Evolutionary conservation across 1,140 invertebrate species (phyloP), one percentile per base, ranked within the genome.

Genomic region (Macrostomum lignano): DNA sequence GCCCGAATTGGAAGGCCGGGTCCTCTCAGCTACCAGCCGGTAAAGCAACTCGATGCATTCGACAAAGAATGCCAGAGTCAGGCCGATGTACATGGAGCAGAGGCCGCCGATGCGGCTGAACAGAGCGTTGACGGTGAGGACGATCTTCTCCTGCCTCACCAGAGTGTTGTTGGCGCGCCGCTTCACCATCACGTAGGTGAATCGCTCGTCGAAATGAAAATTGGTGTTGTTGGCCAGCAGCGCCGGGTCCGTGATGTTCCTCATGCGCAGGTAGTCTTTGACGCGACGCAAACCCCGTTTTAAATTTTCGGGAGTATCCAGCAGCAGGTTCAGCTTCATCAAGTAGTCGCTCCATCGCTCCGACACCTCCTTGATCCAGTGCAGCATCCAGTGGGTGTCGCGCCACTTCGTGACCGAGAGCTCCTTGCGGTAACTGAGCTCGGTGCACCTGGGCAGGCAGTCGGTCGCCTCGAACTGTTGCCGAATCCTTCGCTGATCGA

Each of bases 81-180:
- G 15, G 2, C 32, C 32, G 26, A 33, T 33, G 17, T 33, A 33
- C 11, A 33, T 25, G 17, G 32, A 33, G 11, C 32, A 33, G 17
- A 33, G 19, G 3, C 32, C 32, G 20, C 32, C 32, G 19, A 33
- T 23, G 7, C 32, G 32, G 10, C 13, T 19, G 3, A 33, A 13
- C 17, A 33, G 11, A 3, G 32, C 32, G 20, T 14, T 19, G 7
- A 33, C 14, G 10, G 32, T 17, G 13, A 33, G 26, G 3, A 33
- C 32, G 10, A 33, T 14, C 14, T 19, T 22, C 26, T 33, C 32
- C 14, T 33, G 14, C n/a, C 19, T 14, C 3, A 33, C 26, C 14
- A 17, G 11, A 33, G 32, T 33, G 26, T 33, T 20, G 11, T 33
- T 33, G 3, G 32, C 13, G 17, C 26, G 14, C 5, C 32, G 3